phyloP scores from a whole-genome alignment of 2,888 invertebrate genomes.

The Drosophila prolongata region DNA sequence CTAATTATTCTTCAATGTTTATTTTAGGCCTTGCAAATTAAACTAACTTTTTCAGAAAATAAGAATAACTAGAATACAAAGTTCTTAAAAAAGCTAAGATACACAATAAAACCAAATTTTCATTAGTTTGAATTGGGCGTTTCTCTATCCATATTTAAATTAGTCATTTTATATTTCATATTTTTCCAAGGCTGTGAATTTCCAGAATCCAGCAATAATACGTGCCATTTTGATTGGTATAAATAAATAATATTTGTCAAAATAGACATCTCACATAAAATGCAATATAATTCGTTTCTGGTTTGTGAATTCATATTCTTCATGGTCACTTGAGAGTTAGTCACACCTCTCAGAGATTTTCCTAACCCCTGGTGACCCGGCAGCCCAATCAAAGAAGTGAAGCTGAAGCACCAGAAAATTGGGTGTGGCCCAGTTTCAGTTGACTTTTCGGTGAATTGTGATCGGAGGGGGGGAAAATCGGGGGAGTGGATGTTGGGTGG shows the following conservation, averaged over 20 bases:
- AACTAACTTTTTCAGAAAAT: too few species aligned
- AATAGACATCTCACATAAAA: too few species aligned
- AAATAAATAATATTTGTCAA: background rate
- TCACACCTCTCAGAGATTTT: slow-evolving; percentile 3
- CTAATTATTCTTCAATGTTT: too few species aligned
- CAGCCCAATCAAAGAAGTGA: slow-evolving; percentile 24
- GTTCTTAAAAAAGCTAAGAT: too few species aligned
- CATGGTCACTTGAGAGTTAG: slow-evolving; percentile 2
- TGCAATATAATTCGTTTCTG: background rate
- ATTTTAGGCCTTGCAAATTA: too few species aligned
- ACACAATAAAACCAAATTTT: too few species aligned
- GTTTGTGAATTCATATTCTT: background rate
- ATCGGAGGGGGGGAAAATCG: too few species aligned
- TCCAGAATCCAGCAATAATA: background rate
- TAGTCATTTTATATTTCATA: too few species aligned
- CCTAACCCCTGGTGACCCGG: slow-evolving; percentile 8
- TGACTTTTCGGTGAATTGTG: slow-evolving; percentile 2
- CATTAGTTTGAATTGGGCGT: too few species aligned
- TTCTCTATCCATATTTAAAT: too few species aligned
- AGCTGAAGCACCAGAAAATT: slow-evolving; percentile 23
- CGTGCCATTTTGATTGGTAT: background rate
- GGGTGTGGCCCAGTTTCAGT: slow-evolving; percentile 39
- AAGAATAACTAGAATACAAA: too few species aligned
- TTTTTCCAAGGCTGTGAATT: too few species aligned
- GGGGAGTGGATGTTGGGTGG: background rate